Conservation (phyloP, 2,113 vertebrate species). For the Scolopax mira region DNA sequence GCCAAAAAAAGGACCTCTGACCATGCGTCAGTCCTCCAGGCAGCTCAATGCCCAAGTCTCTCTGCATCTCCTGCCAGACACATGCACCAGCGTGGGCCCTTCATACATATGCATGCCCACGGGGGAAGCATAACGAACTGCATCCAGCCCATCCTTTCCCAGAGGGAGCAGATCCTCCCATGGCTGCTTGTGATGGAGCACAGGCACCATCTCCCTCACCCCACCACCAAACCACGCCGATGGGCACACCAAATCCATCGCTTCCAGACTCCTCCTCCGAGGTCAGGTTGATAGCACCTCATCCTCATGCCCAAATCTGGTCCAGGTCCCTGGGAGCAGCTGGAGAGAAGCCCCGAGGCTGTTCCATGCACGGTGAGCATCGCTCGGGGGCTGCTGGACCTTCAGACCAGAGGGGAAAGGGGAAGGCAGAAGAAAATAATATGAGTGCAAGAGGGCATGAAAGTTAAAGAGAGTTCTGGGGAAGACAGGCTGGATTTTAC, state of each 20-base stretch:
- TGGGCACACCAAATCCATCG: rapidly evolving
- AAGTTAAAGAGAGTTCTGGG: not conserved
- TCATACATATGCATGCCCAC: not conserved
- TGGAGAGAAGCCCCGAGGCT: not conserved
- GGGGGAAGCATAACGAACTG: not conserved
- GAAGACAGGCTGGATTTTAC: not conserved
- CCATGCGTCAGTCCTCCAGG: rapidly evolving
- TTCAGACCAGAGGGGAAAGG: not conserved
- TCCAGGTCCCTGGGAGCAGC: not conserved
- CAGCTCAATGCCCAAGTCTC: rapidly evolving
- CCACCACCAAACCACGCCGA: rapidly evolving
- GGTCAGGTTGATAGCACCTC: not conserved
- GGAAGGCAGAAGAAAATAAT: not conserved
- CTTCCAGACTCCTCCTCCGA: not conserved
- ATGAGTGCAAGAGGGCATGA: not conserved
- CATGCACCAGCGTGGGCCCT: not conserved
- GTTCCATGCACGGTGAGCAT: not conserved
- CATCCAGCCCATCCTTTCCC: not conserved
- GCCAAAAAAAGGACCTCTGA: not conserved
- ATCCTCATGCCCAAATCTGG: not conserved
- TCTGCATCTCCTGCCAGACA: not conserved
- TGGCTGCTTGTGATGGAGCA: not conserved
- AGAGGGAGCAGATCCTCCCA: not conserved
- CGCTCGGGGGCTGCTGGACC: not conserved
- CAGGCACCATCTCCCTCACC: rapidly evolving